A percentile compares a stretch with the other conserved stretches of the same genome.
phyloP scores from a whole-genome alignment of 2,797 vertebrate species.

The Leucoraja ocellata region DNA sequence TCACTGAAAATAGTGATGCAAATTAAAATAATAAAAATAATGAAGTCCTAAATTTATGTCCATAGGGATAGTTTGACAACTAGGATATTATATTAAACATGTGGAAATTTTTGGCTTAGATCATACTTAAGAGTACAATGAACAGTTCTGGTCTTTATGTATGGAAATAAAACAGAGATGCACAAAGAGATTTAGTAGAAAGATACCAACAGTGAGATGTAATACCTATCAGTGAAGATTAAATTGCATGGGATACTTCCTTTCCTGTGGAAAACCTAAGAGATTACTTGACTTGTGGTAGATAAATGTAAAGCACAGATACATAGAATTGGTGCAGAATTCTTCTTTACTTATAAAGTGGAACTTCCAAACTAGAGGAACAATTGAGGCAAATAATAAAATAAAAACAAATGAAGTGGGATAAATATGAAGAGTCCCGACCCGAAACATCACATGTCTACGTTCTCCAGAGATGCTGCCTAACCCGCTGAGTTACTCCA shows the following conservation, averaged over 20 bases:
- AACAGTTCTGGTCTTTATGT: no score
- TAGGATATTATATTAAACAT: background rate
- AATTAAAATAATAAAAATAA: background rate
- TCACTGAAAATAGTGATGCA: background rate
- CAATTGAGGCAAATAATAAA: background rate
- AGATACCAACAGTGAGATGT: background rate
- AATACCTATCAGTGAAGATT: background rate
- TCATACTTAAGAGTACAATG: no score
- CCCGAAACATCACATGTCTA: no score
- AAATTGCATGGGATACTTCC: background rate
- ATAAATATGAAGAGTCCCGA: background rate
- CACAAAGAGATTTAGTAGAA: no score
- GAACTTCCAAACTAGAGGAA: background rate
- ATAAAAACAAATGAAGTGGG: background rate
- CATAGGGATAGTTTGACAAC: background rate
- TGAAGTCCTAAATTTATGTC: no score
- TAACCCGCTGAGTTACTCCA: no score
- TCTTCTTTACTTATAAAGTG: background rate
- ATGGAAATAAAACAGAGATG: no score
- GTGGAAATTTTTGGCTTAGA: background rate
- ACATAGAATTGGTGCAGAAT: background rate
- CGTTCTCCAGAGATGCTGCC: no score
- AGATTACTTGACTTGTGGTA: background rate
- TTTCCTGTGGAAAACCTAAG: no score
- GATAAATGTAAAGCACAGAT: background rate